Evolutionary conservation across 2,888 invertebrate genomes (phyloP), one percentile per base, ranked within the genome.

Genomic region (Drosophila incognita): DNA sequence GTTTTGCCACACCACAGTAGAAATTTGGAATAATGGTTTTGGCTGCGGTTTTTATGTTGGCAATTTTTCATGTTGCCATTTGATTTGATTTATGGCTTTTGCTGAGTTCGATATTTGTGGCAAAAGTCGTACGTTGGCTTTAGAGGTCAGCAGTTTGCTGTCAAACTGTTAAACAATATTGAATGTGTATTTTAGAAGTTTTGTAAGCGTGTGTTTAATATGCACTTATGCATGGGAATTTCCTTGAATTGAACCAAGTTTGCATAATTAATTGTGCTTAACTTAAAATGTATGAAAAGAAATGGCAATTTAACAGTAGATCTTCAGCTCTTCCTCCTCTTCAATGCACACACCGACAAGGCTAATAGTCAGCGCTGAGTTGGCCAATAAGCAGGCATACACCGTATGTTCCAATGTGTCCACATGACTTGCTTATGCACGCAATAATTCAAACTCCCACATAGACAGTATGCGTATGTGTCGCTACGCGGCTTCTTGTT

Each of bases 21-120:
- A 70, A 74, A 58, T 83, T 79, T 61, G 29, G 67, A 73, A 71
- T 69, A 83, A 71, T 83, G 69, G 78, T 67, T 78, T 73, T 70
- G 29, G 58, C 70, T 83, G 89, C 73, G 81, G 76, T 80, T 76
- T 83, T 80, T 80, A 74, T 86, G 71, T 68, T 76, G 63, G 72
- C 81, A 81, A 81, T 81, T 88, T 86, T 83, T 75, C 75, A 74
- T 77, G 81, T 75, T 83, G 77, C 80, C 83, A 78, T 89, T 89
- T 83, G 81, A 83, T 83, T 78, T 83, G 87, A 84, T 84, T 89
- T 84, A 84, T 84, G 74, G 78, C 65, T 75, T 83, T 74, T 51
- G 71, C 71, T 71, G 74, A 73, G 66, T 66, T 66, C 60, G 58
- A 57, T 83, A 72, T 87, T 83, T 69, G 77, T 74, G 71, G 74